Base-by-base conservation (phyloP, 2,113 vertebrate species). In the Rhinopomastus cyanomelas region DNA sequence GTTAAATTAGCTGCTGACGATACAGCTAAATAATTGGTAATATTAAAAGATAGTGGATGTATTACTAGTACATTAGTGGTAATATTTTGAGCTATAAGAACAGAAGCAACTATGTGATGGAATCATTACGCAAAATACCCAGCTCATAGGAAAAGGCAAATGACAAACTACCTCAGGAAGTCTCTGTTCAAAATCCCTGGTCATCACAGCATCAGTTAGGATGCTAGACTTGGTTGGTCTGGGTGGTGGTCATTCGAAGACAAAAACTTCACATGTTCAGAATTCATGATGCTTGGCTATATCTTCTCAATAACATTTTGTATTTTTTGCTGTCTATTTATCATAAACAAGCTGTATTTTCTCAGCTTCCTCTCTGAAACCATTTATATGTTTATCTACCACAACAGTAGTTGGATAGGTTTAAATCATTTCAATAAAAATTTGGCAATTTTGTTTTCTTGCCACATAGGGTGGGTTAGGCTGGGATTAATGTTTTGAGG, bases 171-270 rank as follows among this genome's bases (percentile, higher is more conserved):
- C 46, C 12, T 48, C 18, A 48, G 46, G 19, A 56, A 26, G 3
- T 26, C 29, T 26, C 52, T 32, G 22, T 21, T 72, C 16, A 12
- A 72, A 42, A 42, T 5, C 16, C 12, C 36, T n/a, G 32, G 18
- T 36, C 48, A 29, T 36, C 5, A 1, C 18, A 32, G 18, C 14
- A 46, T 71, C 20, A 72, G 5, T 16, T 62, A 62, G 17, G 16
- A 62, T 16, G 9, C 46, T 16, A 46, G 26, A 46, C 8, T 21
- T 46, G 5, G 18, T 37, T 49, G 16, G 42, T 74, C 39, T 48
- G 51, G 32, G 14, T 9, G 56, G 52, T 73, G 12, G 11, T 37
- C 6, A 9, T 29, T 42, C 0, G 0, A 60, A 18, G 3, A 11
- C 39, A 59, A 60, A 51, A 27, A 4, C 4, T 51, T 29, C 8